These are phyloP conservation scores for Carposina sasakii DNA, from an alignment of 1,140 invertebrate genomes.

Conservation along the genomic window DNA sequence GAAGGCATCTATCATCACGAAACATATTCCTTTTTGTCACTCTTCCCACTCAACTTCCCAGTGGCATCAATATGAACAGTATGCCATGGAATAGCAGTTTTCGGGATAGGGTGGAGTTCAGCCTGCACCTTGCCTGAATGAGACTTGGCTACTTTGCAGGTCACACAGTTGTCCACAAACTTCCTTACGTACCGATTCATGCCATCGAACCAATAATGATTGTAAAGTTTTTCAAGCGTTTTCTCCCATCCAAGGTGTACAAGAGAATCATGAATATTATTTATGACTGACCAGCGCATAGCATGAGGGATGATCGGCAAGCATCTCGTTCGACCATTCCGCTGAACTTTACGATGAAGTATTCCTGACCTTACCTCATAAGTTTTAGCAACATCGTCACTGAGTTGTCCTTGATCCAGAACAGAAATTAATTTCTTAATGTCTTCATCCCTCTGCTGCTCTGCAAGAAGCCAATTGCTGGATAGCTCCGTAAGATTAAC, in stretches of 20 bases:
- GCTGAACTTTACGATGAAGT: neutral
- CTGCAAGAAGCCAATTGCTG: neutral
- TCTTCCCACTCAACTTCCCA: constrained; percentile 20
- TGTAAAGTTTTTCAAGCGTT: constrained; percentile 4
- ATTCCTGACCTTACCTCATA: neutral
- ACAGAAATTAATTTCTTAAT: neutral
- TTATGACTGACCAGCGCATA: constrained; percentile 31
- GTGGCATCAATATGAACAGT: constrained; percentile 5
- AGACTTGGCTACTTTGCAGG: constrained; percentile 27
- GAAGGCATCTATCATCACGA: constrained; percentile 25
- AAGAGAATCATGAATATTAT: no score
- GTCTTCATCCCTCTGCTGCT: neutral
- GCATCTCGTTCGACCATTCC: constrained; percentile 8
- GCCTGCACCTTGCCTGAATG: constrained; percentile 14
- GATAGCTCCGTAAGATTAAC: constrained; percentile 13
- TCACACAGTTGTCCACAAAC: constrained; percentile 20
- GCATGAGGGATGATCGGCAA: constrained; percentile 31
- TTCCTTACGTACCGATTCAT: neutral
- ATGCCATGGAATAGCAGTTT: neutral
- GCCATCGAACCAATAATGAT: constrained; percentile 1
- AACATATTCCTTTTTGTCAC: constrained; percentile 19
- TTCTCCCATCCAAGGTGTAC: constrained; percentile 10
- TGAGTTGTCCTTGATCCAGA: neutral
- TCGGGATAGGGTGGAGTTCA: neutral
- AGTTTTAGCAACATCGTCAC: neutral